phyloP scores from a whole-genome alignment of 2,797 vertebrate species.

The Novumbra hubbsi region DNA sequence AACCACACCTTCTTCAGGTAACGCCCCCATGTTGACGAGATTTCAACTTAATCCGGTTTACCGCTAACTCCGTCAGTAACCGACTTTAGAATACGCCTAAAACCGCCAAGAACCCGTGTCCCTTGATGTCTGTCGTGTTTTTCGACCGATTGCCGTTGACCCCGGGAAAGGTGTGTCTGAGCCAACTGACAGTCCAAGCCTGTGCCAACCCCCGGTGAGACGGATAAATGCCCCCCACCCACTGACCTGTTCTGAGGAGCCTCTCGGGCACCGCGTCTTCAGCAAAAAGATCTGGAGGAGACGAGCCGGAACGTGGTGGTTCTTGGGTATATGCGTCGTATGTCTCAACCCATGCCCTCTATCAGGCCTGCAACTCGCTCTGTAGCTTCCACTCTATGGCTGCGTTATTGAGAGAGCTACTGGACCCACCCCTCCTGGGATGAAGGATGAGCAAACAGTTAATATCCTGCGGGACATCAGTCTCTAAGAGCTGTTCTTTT shows the following conservation, averaged over 20 bases:
- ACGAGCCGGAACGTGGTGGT: not conserved
- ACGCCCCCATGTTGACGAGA: too few species aligned
- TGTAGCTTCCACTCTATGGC: not conserved
- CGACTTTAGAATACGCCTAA: not conserved
- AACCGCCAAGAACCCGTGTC: not conserved
- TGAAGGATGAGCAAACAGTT: constrained; percentile 2
- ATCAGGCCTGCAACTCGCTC: not conserved
- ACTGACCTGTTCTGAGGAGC: not conserved
- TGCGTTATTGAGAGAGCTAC: not conserved
- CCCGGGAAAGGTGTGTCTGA: not conserved
- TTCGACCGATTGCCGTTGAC: not conserved
- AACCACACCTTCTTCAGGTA: constrained; percentile 86
- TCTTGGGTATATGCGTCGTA: not conserved
- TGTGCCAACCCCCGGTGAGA: not conserved
- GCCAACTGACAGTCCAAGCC: not conserved
- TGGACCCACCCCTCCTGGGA: not conserved
- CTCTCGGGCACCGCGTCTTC: not conserved
- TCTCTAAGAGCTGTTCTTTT: not conserved
- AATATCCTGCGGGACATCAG: not conserved
- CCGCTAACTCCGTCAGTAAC: not conserved
- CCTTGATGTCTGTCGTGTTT: not conserved
- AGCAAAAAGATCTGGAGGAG: not conserved
- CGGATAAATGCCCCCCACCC: not conserved
- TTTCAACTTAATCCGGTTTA: not conserved
- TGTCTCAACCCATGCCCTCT: not conserved